Evolutionary conservation across 2,888 invertebrate genomes (phyloP).

Genomic region (Pycnomerus fuliginosus): DNA sequence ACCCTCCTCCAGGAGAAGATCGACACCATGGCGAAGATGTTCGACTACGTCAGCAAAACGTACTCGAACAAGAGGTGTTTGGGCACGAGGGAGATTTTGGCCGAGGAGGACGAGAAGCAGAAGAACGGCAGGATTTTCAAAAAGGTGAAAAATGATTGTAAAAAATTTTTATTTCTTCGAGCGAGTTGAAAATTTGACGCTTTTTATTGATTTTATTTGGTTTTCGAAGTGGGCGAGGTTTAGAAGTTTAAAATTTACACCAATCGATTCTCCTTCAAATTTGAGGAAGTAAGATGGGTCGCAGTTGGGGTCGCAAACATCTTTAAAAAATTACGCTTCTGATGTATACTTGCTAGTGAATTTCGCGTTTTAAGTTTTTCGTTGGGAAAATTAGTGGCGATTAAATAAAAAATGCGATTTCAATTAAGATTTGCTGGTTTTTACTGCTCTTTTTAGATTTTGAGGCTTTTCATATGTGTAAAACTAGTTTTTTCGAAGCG

Average conservation of each 20-base stretch:
- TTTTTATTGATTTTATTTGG: too few relatives aligned
- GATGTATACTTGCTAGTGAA: conserved; percentile 1
- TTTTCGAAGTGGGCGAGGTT: too few relatives aligned
- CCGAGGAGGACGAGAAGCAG: conserved; percentile 93
- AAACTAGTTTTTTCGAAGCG: too few relatives aligned
- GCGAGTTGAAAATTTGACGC: too few relatives aligned
- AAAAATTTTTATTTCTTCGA: too few relatives aligned
- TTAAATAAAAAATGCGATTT: too few relatives aligned
- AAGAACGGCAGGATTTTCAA: conserved; percentile 94
- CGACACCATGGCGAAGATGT: conserved; percentile 80
- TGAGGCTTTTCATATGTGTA: too few relatives aligned
- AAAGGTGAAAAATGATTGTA: conserved; percentile 69
- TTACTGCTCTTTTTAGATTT: too few relatives aligned
- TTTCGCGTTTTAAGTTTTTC: conserved; percentile 3
- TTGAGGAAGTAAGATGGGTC: background rate
- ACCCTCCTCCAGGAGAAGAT: conserved; percentile 74
- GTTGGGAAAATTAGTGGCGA: conserved; percentile 2
- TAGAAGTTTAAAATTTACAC: too few relatives aligned
- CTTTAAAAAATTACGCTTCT: background rate
- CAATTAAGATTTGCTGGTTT: too few relatives aligned
- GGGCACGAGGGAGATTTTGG: conserved; percentile 86
- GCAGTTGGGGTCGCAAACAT: background rate
- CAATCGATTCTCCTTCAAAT: too few relatives aligned
- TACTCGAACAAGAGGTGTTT: conserved; percentile 76
- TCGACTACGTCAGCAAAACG: conserved; percentile 73